Evolutionary conservation across 2,113 vertebrate species (phyloP), one percentile per base, ranked within the genome.

Genomic region (Lophochroa leadbeateri): DNA sequence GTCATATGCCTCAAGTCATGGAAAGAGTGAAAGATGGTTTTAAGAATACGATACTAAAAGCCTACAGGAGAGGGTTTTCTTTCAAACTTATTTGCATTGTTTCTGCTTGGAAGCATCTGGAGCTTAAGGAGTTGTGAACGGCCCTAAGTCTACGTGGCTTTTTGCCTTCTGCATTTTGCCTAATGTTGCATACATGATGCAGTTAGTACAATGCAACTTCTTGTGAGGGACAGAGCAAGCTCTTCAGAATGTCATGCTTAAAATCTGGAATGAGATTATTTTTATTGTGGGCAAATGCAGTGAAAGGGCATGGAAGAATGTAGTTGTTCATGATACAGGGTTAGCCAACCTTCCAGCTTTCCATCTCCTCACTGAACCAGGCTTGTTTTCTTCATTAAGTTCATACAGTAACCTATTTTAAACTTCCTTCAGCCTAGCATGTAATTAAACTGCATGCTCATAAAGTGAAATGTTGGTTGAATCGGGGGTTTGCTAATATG

Each of bases 251-350:
- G 83, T 95, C 96, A 35, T 82, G 82, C 67, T 96, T 82, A 37
- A 96, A 96, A 96, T 94, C 65, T 97, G 85, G 95, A 97, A 94
- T 44, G 76, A 92, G 88, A 97, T 98, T 83, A 67, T 88, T 97
- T 97, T 97, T 91, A 78, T 97, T 97, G 78, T 80, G 80, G 84
- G 60, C 86, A 97, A 97, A 96, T 85, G 67, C 58, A 95, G 82
- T 90, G 95, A 91, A 70, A 76, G 39, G 58, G 69, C 57, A 72
- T 79, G 72, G 95, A 88, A 81, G 91, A 89, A 92, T 93, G 90
- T 69, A 72, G 65, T 33, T 79, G 74, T 80, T 97, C 88, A 24
- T 88, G 93, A 88, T 82, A 83, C 68, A 94, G 90, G 53, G 50
- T 95, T 92, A 86, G 63, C 58, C 50, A 78, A 5, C 47, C 76